Percentiles rank a stretch among this genome's conserved stretches.
phyloP scores from a whole-genome alignment of 2,888 invertebrate species.

The Atethmia centrago region DNA sequence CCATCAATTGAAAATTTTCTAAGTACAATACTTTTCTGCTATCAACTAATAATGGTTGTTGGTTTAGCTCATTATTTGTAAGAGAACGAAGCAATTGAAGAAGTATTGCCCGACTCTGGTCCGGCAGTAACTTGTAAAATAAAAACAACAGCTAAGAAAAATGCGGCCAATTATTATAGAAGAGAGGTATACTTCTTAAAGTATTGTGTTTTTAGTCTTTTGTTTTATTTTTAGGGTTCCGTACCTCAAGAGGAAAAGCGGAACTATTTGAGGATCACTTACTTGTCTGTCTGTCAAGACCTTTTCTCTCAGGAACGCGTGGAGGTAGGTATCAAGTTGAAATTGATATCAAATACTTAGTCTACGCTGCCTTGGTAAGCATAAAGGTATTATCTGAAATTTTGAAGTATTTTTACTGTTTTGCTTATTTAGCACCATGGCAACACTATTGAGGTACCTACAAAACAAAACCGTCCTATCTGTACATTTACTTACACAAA shows the following conservation, averaged over 20 bases:
- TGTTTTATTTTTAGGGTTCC: constrained; percentile 1
- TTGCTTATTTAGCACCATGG: no score
- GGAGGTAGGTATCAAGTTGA: not conserved
- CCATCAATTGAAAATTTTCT: constrained; percentile 26
- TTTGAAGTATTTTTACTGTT: no score
- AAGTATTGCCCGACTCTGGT: constrained; percentile 47
- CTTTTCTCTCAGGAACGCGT: not conserved
- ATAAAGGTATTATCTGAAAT: no score
- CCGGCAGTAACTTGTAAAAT: constrained; percentile 8
- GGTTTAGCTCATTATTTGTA: constrained; percentile 61
- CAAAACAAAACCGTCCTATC: no score
- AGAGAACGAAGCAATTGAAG: constrained; percentile 50
- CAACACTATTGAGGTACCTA: no score
- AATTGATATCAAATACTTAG: not conserved
- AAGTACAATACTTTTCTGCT: constrained; percentile 33
- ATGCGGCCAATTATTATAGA: constrained; percentile 59
- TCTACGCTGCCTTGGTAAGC: not conserved
- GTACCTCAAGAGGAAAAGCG: not conserved
- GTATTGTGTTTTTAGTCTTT: constrained; percentile 19
- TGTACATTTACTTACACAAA: no score
- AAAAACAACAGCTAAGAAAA: constrained; percentile 53
- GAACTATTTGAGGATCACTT: not conserved
- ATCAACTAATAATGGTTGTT: constrained; percentile 46
- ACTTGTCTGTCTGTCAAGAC: not conserved
- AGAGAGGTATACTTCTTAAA: constrained; percentile 27